phyloP scores from a whole-genome alignment of 1,140 invertebrate genomes.

The Zaprionus davidi region DNA sequence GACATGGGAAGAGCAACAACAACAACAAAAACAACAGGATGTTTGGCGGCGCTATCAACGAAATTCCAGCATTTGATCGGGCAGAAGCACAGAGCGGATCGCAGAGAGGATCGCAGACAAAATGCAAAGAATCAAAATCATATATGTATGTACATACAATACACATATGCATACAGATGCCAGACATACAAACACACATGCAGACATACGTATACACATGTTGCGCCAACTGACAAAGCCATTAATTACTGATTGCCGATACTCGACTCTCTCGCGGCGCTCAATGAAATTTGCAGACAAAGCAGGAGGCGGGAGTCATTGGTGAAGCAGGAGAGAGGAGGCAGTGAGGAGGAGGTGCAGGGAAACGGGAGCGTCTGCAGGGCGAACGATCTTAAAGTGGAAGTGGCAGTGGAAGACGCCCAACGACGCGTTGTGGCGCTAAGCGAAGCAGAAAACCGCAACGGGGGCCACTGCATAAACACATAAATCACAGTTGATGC shows the following conservation, averaged over 20 bases:
- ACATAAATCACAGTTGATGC: slow-evolving; percentile 62
- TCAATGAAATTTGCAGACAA: slow-evolving; percentile 64
- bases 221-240: slow-evolving; percentile 64
- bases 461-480: slow-evolving; percentile 29
- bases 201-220: slow-evolving; percentile 46
- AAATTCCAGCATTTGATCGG: slow-evolving; percentile 79
- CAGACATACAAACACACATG: slow-evolving; percentile 1
- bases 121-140: slow-evolving; percentile 76
- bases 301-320: too few species aligned
- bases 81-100: slow-evolving; percentile 28
- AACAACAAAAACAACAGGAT: slow-evolving; percentile 57
- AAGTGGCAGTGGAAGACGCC: slow-evolving; percentile 39
- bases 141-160: slow-evolving; percentile 4
- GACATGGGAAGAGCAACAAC: slow-evolving; percentile 32
- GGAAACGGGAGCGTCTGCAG: background rate
- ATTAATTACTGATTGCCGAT: slow-evolving; percentile 81
- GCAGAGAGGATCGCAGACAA: slow-evolving; percentile 68
- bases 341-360: background rate
- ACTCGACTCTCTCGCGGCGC: slow-evolving; percentile 47
- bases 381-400: slow-evolving; percentile 11
- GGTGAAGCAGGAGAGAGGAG: background rate
- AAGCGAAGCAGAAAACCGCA: slow-evolving; percentile 65
- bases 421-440: slow-evolving; percentile 63
- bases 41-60: slow-evolving; percentile 80
- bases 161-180: slow-evolving; percentile 19